These are phyloP conservation scores for Nymphalis urticae DNA, from an alignment of 2,888 invertebrate species.

Conservation along the genomic window DNA sequence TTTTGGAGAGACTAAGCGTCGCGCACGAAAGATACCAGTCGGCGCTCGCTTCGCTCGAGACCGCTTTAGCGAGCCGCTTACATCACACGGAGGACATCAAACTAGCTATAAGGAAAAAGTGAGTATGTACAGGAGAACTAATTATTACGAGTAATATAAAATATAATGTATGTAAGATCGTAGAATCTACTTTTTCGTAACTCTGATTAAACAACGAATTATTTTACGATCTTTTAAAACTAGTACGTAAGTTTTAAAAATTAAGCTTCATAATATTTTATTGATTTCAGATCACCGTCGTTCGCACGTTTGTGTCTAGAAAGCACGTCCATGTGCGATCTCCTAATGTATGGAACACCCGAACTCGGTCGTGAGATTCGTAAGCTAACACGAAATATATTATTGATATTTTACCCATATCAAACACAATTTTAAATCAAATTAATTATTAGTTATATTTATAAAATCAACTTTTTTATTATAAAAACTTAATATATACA, in stretches of 20 bases:
- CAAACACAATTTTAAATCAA: too few relatives aligned
- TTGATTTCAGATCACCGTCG: conserved; percentile 81
- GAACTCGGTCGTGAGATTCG: conserved; percentile 85
- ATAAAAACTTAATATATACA: too few relatives aligned
- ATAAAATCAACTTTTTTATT: too few relatives aligned
- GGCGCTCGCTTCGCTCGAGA: conserved; percentile 86
- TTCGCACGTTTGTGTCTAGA: conserved; percentile 91
- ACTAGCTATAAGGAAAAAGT: conserved; percentile 86
- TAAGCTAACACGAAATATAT: conserved; percentile 38
- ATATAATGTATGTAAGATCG: neutral
- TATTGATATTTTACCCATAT: neutral
- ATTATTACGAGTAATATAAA: neutral
- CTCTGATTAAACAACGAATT: too few relatives aligned
- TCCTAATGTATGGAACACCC: conserved; percentile 87
- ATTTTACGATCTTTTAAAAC: too few relatives aligned
- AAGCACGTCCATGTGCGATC: conserved; percentile 90
- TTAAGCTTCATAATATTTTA: too few relatives aligned
- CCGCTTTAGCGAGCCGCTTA: conserved; percentile 85
- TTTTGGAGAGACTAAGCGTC: conserved; percentile 86
- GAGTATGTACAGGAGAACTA: neutral
- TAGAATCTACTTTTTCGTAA: too few relatives aligned
- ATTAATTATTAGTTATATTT: too few relatives aligned
- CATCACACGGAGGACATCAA: conserved; percentile 91
- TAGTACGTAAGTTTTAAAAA: neutral
- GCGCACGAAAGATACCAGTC: conserved; percentile 90